Conservation (phyloP, 2,888 invertebrate genomes). For the Agonopterix heracliana region DNA sequence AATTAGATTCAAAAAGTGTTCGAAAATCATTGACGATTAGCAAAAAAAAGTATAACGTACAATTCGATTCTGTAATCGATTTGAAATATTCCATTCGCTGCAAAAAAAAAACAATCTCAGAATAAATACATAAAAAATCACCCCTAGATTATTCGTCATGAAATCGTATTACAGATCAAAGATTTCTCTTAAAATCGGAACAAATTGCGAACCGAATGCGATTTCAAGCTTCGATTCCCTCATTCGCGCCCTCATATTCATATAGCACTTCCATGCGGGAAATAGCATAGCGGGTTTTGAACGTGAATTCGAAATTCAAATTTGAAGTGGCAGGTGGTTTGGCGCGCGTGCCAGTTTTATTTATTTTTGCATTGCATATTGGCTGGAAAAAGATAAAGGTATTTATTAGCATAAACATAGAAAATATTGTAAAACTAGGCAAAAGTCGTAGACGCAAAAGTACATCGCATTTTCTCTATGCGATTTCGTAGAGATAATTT, state of each 20-base stretch:
- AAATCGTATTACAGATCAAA: conserved; percentile 29
- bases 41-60: no score
- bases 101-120: no score
- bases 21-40: no score
- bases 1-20: no score
- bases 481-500: no score
- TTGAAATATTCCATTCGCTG: no score
- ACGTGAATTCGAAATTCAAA: conserved; percentile 39
- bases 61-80: no score
- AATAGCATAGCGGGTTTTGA: conserved; percentile 41
- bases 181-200: conserved; percentile 30
- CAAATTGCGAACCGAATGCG: conserved; percentile 43
- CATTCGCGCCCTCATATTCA: conserved; percentile 31
- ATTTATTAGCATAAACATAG: no score
- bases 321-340: conserved; percentile 18
- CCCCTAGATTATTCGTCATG: background rate
- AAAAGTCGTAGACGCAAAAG: no score
- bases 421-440: no score
- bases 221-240: conserved; percentile 45
- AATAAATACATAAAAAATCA: no score
- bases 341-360: conserved; percentile 1
- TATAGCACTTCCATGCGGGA: conserved; percentile 27
- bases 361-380: background rate
- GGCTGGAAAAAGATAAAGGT: background rate
- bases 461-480: no score